Conservation (phyloP, 2,113 vertebrate species). For the Brienomyrus brachyistius region DNA sequence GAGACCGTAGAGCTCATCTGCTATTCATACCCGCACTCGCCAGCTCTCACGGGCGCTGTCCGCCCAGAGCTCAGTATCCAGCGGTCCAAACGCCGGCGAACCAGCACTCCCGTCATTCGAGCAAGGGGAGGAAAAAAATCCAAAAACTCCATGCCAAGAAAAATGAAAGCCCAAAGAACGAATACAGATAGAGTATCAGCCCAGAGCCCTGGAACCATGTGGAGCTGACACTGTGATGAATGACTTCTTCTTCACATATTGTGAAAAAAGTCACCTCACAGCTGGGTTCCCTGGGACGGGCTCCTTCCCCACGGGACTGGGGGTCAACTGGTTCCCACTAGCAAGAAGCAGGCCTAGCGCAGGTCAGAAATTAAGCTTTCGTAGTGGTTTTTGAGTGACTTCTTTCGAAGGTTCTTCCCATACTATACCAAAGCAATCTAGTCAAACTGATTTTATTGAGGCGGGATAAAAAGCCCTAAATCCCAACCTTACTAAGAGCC, state of each 20-base stretch:
- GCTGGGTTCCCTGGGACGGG: constrained; percentile 56
- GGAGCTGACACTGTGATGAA: constrained; percentile 92
- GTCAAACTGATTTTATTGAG: not conserved
- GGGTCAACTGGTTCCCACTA: constrained; percentile 6
- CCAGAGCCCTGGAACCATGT: constrained; percentile 80
- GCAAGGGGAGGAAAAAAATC: not conserved
- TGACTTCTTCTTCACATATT: constrained; percentile 63
- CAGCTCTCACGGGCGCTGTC: not conserved
- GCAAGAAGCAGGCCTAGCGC: not conserved
- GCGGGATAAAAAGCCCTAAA: not conserved
- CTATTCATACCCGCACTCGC: not conserved
- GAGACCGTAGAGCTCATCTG: not conserved
- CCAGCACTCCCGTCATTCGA: not conserved
- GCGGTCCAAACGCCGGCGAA: not conserved
- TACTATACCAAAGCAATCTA: not conserved
- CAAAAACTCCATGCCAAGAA: not conserved
- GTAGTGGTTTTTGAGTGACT: not conserved
- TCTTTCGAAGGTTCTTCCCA: not conserved
- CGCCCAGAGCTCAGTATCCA: not conserved
- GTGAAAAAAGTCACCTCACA: constrained; percentile 66
- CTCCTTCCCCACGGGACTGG: not conserved
- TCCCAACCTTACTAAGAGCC: not conserved
- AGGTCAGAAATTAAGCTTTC: not conserved
- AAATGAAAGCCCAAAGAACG: not conserved
- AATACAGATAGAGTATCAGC: constrained; percentile 72